These are phyloP conservation scores for Monodelphis domestica DNA, from an alignment of 2,797 vertebrate genomes.

Conservation along the genomic window DNA sequence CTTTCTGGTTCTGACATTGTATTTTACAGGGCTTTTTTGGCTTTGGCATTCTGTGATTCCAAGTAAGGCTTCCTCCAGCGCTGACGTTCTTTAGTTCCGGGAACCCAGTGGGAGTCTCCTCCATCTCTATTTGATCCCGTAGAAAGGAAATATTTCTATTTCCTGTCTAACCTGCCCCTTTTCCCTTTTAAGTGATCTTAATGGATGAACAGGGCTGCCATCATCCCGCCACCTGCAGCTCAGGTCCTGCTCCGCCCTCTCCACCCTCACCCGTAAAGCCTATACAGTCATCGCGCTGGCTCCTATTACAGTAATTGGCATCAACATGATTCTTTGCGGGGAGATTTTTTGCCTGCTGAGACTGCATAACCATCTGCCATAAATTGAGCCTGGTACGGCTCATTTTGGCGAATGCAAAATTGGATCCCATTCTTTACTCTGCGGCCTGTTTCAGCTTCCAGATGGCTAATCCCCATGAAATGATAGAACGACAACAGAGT, in stretches of 20 bases:
- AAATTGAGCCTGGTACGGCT: conserved; percentile 69
- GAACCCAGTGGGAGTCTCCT: neutral
- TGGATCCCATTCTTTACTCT: conserved; percentile 78
- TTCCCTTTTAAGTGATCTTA: conserved; percentile 69
- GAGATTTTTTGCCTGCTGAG: conserved; percentile 72
- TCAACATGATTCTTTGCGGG: conserved; percentile 63
- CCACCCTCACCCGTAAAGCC: conserved; percentile 52
- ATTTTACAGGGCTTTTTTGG: neutral
- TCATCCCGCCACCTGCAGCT: conserved; percentile 50
- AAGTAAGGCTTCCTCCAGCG: neutral
- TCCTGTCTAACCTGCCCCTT: conserved; percentile 46
- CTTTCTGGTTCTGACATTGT: neutral
- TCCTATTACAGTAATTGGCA: conserved; percentile 72
- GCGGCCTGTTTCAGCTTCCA: conserved; percentile 84
- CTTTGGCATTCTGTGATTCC: neutral
- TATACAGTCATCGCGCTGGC: conserved; percentile 41
- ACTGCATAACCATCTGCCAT: conserved; percentile 70
- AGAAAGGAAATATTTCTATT: conserved; percentile 40
- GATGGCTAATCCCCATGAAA: conserved; percentile 84
- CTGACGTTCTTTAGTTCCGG: neutral
- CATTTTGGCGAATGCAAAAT: conserved; percentile 80
- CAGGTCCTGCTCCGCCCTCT: conserved; percentile 44
- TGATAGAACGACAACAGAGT: conserved; percentile 72
- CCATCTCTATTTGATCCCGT: neutral
- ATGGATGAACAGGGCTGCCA: conserved; percentile 74